Base-by-base conservation (phyloP, 2,113 vertebrate genomes). In the Mesembrinibis cayennensis region DNA sequence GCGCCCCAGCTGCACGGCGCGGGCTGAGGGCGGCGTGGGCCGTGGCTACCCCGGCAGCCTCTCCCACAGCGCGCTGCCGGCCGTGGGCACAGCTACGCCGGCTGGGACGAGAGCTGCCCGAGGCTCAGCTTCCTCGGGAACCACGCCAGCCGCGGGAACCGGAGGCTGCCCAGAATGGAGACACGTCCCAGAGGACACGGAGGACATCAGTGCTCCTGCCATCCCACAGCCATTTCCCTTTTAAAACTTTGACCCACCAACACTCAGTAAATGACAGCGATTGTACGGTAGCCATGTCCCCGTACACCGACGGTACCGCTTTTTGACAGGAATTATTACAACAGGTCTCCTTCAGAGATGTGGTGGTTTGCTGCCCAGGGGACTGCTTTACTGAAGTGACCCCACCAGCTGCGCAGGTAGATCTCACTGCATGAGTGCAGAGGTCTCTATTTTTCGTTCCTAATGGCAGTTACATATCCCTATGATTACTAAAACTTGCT, bases 291-390 rank as follows among this genome's bases (percentile, higher is more conserved):
- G 61, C 52, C 38, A 13, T 2, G 17, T 15, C 36, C 49, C 56
- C 6, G 30, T 34, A 32, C 0, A 3, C n/a, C 32, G 53, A 32
- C 0, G 30, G 55, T 13, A 36, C 40, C 12, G 1, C n/a, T n/a
- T 80, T n/a, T 30, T 52, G 45, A n/a, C 9, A 22, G 90, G 53
- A 62, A 55, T 45, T 22, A 49, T 6, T 40, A 36, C 15, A 36
- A 23, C 36, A 26, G 18, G 22, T 21, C n/a, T 80, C 45, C 59
- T 38, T 49, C 53, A 36, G n/a, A 27, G 53, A 36, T 11, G 21
- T 3, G 8, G 36, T 26, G 61, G 53, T n/a, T 86, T 76, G 74
- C 47, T 20, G 22, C 15, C 19, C 53, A 30, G 55, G 42, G 25
- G 14, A 38, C 69, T 25, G 19, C 61, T 62, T 47, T 49, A 36